phyloP scores from a whole-genome alignment of 2,797 vertebrate genomes.

The Potorous gilbertii region DNA sequence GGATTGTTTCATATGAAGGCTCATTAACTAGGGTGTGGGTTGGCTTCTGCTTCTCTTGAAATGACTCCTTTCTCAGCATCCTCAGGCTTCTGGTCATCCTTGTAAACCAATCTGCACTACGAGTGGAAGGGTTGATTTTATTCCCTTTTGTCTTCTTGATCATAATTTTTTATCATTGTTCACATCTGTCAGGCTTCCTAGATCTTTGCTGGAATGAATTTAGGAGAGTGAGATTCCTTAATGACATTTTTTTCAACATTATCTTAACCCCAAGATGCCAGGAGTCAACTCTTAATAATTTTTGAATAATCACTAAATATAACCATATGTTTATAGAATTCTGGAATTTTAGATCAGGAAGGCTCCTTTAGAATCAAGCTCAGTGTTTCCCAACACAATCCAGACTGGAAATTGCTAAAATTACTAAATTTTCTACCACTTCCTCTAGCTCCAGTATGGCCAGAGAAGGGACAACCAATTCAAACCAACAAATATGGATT shows the following conservation, averaged over 20 bases:
- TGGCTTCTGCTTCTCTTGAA: background rate
- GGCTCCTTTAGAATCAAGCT: background rate
- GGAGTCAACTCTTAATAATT: background rate
- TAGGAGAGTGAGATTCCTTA: background rate
- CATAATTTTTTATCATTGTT: background rate
- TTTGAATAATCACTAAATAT: background rate
- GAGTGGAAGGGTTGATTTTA: background rate
- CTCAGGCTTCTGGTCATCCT: background rate
- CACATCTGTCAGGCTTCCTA: background rate
- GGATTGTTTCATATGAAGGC: background rate
- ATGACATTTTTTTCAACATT: background rate
- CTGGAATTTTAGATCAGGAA: background rate
- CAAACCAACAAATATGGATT: background rate
- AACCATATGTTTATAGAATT: background rate
- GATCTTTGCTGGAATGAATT: background rate
- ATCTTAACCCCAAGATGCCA: background rate
- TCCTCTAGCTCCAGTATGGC: background rate
- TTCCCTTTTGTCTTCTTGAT: background rate
- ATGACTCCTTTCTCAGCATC: background rate
- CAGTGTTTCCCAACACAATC: background rate
- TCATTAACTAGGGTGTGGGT: background rate
- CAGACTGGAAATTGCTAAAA: background rate
- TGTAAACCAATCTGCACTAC: background rate
- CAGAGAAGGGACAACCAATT: background rate
- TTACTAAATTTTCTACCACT: background rate